Evolutionary conservation across 2,113 vertebrate species (phyloP).

Genomic region (Gobio gobio): DNA sequence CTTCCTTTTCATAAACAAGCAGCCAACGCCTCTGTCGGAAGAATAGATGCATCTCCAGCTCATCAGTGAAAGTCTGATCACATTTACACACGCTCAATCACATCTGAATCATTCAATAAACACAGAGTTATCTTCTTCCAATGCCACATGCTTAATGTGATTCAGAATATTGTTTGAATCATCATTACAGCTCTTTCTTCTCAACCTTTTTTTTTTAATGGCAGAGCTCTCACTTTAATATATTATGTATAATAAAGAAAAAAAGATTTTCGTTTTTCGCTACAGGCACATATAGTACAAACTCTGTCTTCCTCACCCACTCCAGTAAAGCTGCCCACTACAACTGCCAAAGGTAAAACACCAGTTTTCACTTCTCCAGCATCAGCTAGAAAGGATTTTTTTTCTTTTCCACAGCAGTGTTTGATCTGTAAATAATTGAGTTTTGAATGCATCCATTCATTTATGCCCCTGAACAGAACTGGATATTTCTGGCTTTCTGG

Average conservation of each 20-base stretch:
- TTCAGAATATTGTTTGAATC: conserved; percentile 9
- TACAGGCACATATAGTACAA: not conserved
- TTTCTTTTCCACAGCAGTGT: not conserved
- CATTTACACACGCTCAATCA: conserved; percentile 24
- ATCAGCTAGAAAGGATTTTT: not conserved
- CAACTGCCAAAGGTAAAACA: conserved; percentile 29
- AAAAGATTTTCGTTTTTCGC: not conserved
- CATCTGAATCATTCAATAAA: conserved; percentile 25
- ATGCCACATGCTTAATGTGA: not conserved
- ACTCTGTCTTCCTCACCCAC: conserved; percentile 35
- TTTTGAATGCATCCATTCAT: not conserved
- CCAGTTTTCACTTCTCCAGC: not conserved
- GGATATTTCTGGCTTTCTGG: not conserved
- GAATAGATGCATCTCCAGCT: conserved; percentile 21
- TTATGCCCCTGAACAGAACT: too few relatives aligned
- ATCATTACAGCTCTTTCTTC: not conserved
- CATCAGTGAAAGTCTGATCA: conserved; percentile 11
- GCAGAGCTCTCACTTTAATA: not conserved
- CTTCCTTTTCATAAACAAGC: conserved; percentile 39
- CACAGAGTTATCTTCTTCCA: not conserved
- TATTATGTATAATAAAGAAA: conserved; percentile 5
- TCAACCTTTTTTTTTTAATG: not conserved
- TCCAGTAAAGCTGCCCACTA: conserved; percentile 18
- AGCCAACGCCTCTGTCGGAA: conserved; percentile 29
- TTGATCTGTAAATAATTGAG: not conserved